Percentiles rank a stretch among this genome's conserved stretches.
Conservation (phyloP, 2,888 invertebrate genomes). For the Timema podura region DNA sequence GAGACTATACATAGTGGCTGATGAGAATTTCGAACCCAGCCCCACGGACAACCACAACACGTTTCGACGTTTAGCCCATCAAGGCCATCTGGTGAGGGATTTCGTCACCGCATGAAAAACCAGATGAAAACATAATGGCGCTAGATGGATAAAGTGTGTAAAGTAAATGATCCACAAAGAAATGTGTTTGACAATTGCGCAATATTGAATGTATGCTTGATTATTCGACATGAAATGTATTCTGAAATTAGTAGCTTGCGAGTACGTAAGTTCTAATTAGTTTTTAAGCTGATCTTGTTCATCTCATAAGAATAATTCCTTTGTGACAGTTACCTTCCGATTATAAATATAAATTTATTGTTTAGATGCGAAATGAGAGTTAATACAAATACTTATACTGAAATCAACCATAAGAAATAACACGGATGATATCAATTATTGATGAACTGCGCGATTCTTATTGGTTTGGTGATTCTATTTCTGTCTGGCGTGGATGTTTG, state of each 20-base stretch:
- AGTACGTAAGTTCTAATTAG: conserved; percentile 3
- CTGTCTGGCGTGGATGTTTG: too few species aligned
- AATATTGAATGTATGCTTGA: neutral
- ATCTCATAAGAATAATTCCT: too few species aligned
- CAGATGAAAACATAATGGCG: conserved; percentile 26
- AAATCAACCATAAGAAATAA: too few species aligned
- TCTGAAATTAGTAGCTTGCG: conserved; percentile 11
- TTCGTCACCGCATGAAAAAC: conserved; percentile 28
- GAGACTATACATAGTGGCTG: too few species aligned
- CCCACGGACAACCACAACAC: neutral
- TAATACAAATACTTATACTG: too few species aligned
- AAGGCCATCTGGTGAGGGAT: conserved; percentile 26
- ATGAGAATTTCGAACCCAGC: neutral
- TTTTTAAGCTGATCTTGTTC: neutral
- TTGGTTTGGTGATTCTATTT: too few species aligned
- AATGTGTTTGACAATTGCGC: conserved; percentile 10
- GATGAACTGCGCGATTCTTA: too few species aligned
- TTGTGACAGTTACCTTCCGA: too few species aligned
- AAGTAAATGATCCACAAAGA: conserved; percentile 8
- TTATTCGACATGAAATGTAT: neutral
- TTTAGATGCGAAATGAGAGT: too few species aligned
- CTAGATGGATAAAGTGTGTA: conserved; percentile 4
- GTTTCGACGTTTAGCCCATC: conserved; percentile 1
- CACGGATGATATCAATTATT: too few species aligned
- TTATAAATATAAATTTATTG: too few species aligned